Percentiles rank a stretch among this genome's conserved stretches.
Evolutionary conservation across 2,113 vertebrate species (phyloP).

Genomic region (Sus scrofa): DNA sequence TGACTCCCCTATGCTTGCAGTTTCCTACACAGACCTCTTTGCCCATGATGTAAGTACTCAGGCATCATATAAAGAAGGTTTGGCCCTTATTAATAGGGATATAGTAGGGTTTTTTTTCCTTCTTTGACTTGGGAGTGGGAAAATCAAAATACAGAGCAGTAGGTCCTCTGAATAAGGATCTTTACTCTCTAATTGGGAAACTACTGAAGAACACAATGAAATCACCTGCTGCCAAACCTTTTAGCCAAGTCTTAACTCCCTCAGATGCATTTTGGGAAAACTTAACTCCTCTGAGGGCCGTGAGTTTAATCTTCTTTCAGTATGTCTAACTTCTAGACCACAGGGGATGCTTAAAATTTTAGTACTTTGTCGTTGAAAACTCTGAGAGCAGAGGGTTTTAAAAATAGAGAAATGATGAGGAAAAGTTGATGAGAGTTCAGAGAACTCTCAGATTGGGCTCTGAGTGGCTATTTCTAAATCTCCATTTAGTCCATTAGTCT

Average conservation of each 20-base stretch:
- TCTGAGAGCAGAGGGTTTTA: neutral
- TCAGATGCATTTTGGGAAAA: slow-evolving; percentile 1
- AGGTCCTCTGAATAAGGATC: neutral
- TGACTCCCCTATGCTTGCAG: neutral
- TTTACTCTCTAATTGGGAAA: neutral
- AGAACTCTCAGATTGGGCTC: slow-evolving; percentile 21
- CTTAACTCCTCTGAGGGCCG: neutral
- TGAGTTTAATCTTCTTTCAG: neutral
- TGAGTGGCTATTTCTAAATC: neutral
- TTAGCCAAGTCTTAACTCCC: neutral
- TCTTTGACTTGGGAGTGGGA: neutral
- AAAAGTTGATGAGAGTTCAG: slow-evolving; percentile 41
- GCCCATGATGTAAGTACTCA: neutral
- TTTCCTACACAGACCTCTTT: neutral
- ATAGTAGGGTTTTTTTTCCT: neutral
- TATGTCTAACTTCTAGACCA: neutral
- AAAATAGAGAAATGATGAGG: slow-evolving; percentile 28
- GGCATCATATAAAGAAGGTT: neutral
- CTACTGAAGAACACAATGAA: neutral
- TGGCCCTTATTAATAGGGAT: neutral
- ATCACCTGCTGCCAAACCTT: neutral
- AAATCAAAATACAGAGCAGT: neutral
- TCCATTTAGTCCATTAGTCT: neutral
- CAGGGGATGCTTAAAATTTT: neutral
- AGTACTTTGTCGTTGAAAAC: slow-evolving; percentile 39